Evolutionary conservation across 2,888 invertebrate species (phyloP).

Genomic region (Mythimna impura): DNA sequence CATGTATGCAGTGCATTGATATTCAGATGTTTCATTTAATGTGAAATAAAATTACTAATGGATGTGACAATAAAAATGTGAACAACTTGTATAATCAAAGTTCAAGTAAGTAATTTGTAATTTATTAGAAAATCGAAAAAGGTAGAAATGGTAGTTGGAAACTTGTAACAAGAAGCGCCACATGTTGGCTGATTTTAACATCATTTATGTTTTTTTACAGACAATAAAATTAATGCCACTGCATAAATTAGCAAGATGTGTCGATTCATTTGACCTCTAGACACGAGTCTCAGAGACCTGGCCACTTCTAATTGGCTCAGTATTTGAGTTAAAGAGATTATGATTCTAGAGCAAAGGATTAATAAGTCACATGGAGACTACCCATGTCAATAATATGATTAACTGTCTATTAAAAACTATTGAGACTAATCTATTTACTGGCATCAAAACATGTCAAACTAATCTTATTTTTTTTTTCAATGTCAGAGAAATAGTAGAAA

Average conservation of each 20-base stretch:
- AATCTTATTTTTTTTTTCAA: conserved; percentile 25
- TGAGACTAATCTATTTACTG: conserved; percentile 32
- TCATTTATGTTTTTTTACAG: not conserved
- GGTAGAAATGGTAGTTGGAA: not conserved
- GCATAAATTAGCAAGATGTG: conserved; percentile 19
- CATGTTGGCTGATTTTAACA: conserved; percentile 18
- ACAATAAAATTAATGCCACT: conserved; percentile 10
- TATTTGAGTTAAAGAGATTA: conserved; percentile 25
- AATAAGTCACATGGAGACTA: conserved; percentile 35
- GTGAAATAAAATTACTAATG: not conserved
- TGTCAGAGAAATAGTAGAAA: not conserved
- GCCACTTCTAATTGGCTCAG: conserved; percentile 45
- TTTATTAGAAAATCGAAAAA: not conserved
- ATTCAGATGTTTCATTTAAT: not conserved
- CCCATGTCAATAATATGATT: conserved; percentile 45
- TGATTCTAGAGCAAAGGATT: conserved; percentile 32
- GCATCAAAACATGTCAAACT: not conserved
- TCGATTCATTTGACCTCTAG: conserved; percentile 48
- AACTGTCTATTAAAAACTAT: not conserved
- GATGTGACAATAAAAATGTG: not conserved
- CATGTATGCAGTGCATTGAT: conserved; percentile 22
- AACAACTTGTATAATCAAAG: not conserved
- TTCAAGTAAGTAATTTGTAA: conserved; percentile 25
- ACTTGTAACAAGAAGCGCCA: conserved; percentile 22
- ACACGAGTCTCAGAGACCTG: conserved; percentile 5